Evolutionary conservation across 2,797 vertebrate genomes (phyloP).

Genomic region (Rhabdophis nuchalis): DNA sequence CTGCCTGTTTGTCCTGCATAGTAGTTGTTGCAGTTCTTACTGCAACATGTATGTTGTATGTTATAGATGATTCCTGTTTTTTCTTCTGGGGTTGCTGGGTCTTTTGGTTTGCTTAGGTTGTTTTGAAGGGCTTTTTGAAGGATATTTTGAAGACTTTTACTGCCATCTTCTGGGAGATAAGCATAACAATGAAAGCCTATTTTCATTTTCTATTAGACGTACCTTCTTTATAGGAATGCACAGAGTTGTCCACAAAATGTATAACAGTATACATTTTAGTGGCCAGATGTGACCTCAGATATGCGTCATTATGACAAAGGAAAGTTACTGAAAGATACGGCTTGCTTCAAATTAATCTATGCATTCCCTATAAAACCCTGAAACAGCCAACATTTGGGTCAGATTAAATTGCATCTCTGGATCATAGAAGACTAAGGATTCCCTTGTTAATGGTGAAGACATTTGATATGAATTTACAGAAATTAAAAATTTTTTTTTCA

Average conservation of each 20-base stretch:
- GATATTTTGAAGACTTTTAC: constrained; percentile 37
- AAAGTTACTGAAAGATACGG: neutral
- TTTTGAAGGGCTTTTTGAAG: neutral
- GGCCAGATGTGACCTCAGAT: neutral
- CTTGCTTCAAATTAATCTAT: neutral
- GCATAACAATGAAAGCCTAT: neutral
- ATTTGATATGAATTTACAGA: neutral
- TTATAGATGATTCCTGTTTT: neutral
- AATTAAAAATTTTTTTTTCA: neutral
- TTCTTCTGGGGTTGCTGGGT: neutral
- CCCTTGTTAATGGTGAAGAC: neutral
- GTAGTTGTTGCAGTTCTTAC: no score
- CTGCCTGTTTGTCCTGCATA: no score
- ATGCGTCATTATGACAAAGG: neutral
- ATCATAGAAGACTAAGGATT: neutral
- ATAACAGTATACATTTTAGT: neutral
- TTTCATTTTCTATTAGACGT: neutral
- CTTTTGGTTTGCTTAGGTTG: neutral
- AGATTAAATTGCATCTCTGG: neutral
- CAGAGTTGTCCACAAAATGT: neutral
- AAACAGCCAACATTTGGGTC: neutral
- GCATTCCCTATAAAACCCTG: neutral
- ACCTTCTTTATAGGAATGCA: neutral
- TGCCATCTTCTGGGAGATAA: constrained; percentile 59
- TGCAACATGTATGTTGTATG: neutral